Base-by-base conservation (phyloP, 1,140 invertebrate genomes). In the Chlorops oryzae region DNA sequence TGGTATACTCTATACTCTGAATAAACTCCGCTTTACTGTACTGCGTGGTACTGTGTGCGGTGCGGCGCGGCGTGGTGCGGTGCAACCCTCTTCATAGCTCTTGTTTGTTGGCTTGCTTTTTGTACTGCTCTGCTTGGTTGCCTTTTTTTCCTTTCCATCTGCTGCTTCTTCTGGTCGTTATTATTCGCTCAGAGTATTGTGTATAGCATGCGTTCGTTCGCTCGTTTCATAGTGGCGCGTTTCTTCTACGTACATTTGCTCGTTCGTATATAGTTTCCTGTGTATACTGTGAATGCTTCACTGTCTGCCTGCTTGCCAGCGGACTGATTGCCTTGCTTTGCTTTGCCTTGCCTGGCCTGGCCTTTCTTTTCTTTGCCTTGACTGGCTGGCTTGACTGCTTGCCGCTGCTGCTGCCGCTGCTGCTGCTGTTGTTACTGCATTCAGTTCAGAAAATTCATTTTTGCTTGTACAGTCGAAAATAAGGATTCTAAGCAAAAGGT, bases 401-500 rank as follows among this genome's bases (percentile, higher is more conserved):
- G 55, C 17, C 13, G 12, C 37, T 20, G 37, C 37, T 20, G 37
- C 47, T 38, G 35, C 17, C 37, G 43, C 46, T 50, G 15, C 27
- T 6, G 40, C 23, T 35, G 46, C 21, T 15, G 24, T 41, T 18
- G 5, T 17, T 17, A 13, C 17, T 20, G 37, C 18, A 7, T 6
- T 39, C 37, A 17, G 28, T 48, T 40, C 43, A 35, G 40, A 49
- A 51, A 52, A 54, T 22, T 13, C 6, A 5, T 43, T 43, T 43
- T 24, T 43, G 5, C 22, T 41, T 27, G 56, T 66, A 66, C 64
- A 67, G 64, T 67, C 61, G 32, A 58, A 61, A 50, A 61, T 52
- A 47, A 61, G 61, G 55, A 56, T 40, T 53, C 52, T 52, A 58
- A 46, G 45, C 50, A 52, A 49, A 58, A 63, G 63, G 65, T 68